Percentiles rank a stretch among this genome's conserved stretches.
These are phyloP conservation scores for Allacma fusca DNA, from an alignment of 2,888 invertebrate species.

Conservation along the genomic window DNA sequence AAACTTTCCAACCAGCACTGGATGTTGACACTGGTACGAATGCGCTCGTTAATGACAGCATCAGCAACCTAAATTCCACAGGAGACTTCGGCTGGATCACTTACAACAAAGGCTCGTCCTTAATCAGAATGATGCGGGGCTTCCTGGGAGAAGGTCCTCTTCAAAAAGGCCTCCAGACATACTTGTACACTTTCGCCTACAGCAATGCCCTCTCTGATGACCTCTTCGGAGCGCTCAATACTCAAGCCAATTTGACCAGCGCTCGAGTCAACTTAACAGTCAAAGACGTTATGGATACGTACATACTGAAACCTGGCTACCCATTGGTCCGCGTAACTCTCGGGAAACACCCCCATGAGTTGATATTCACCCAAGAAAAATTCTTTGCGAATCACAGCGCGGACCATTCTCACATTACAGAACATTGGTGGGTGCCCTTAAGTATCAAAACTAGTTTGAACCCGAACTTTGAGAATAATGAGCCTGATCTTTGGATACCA, in stretches of 20 bases:
- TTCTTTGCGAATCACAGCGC: neutral
- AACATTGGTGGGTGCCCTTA: slow-evolving; percentile 44
- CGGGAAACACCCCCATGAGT: neutral
- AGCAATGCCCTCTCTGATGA: slow-evolving; percentile 19
- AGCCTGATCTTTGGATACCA: slow-evolving; percentile 38
- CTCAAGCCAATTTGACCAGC: neutral
- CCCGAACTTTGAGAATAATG: neutral
- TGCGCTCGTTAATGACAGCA: slow-evolving; percentile 65
- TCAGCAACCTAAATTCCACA: slow-evolving; percentile 64
- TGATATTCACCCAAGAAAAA: slow-evolving; percentile 26
- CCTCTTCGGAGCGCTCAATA: neutral
- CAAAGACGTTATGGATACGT: slow-evolving; percentile 30
- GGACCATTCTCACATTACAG: neutral
- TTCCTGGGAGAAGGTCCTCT: slow-evolving; percentile 66
- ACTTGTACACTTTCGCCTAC: slow-evolving; percentile 38
- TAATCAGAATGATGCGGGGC: slow-evolving; percentile 67
- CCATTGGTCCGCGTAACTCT: slow-evolving; percentile 21
- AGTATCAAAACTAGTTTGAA: slow-evolving; percentile 24
- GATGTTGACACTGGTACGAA: slow-evolving; percentile 65
- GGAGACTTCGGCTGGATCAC: slow-evolving; percentile 67
- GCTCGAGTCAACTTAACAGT: neutral
- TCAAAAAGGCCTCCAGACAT: slow-evolving; percentile 62
- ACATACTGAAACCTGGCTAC: slow-evolving; percentile 13
- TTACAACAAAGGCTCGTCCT: slow-evolving; percentile 66
- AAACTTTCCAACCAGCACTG: slow-evolving; percentile 61